Conservation (phyloP, 2,113 vertebrate species). For the Cyprinus carpio region DNA sequence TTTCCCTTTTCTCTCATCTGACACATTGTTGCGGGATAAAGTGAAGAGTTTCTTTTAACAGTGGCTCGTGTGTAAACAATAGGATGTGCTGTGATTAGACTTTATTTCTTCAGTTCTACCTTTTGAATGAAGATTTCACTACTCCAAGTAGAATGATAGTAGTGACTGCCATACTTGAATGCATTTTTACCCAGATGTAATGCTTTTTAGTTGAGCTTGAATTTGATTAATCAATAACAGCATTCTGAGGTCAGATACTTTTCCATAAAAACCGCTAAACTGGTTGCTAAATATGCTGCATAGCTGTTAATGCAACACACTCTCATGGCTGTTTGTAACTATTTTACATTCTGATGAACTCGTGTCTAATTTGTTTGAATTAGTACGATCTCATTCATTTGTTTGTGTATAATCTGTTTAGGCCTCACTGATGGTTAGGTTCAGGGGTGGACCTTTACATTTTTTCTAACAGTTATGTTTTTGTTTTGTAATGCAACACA, state of each 20-base stretch:
- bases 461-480: too few relatives aligned
- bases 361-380: neutral
- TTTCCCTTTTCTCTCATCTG: constrained; percentile 53
- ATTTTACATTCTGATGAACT: neutral
- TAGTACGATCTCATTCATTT: neutral
- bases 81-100: constrained; percentile 71
- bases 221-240: neutral
- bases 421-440: neutral
- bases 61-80: constrained; percentile 69
- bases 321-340: neutral
- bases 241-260: neutral
- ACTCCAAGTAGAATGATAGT: neutral
- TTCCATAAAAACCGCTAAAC: neutral
- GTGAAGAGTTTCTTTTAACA: constrained; percentile 65
- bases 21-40: constrained; percentile 66
- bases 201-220: neutral
- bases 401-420: neutral
- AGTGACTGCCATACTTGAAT: neutral
- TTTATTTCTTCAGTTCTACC: constrained; percentile 16
- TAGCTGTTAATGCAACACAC: neutral
- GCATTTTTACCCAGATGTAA: neutral
- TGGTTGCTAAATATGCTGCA: neutral
- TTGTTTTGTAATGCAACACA: too few relatives aligned
- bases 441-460: neutral
- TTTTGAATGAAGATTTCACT: constrained; percentile 12